Evolutionary conservation across 2,113 vertebrate genomes (phyloP), one percentile per base, ranked within the genome.

Genomic region (Cepphus grylle): DNA sequence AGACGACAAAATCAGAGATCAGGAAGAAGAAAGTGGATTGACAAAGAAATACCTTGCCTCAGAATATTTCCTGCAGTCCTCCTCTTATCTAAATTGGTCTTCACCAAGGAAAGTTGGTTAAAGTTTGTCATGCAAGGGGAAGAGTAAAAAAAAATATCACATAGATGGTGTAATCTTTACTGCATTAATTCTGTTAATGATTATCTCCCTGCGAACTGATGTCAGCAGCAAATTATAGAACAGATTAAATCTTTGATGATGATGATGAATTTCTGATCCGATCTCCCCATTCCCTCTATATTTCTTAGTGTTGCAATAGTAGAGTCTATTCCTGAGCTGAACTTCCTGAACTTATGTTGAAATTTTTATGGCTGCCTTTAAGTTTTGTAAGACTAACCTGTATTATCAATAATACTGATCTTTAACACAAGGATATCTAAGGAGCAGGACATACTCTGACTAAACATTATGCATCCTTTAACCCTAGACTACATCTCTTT

Each of bases 131-230:
- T 2, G 3, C 16, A 25, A 81, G 12, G 6, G 7, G 10, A 63
- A 93, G 63, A 82, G 13, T 55, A 53, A 58, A 59, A 71, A 71
- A 61, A 71, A 61, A 69, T 16, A 56, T 40, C 34, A 63, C 32
- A 72, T 15, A 78, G 45, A 50, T 76, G 2, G 2, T 45, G 86
- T 67, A 59, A 95, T 78, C 45, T 94, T 95, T 80, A 95, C 36
- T 78, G 45, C 50, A 52, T 49, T 93, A 50, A 61, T 91, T 21
- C 40, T 91, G 82, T 97, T 95, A 97, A 96, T 96, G 8, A 96
- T 92, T 96, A 59, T 63, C 72, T 86, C 29, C 38, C 36, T 59
- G 59, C 2, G 42, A 92, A 30, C 22, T 83, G 45, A 73, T 61
- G 15, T 81, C 67, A 95, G 72, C 79, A 88, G 23, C 36, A 81